Base-by-base conservation (phyloP, 2,888 invertebrate genomes). In the Amiota mariae region DNA sequence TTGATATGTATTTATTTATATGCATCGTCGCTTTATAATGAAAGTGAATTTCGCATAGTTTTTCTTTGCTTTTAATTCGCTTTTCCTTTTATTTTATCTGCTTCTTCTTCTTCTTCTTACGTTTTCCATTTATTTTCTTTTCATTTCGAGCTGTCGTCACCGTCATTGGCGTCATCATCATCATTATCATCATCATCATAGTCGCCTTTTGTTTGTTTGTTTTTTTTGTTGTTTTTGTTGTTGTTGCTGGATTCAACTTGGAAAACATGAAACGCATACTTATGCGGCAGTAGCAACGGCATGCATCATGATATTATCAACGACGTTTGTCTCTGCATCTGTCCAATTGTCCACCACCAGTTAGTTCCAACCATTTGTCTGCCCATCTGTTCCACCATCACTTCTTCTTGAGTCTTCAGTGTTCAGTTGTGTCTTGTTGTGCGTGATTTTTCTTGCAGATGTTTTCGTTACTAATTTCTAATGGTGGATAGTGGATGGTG, bases 1-100 rank as follows among this genome's bases (percentile, higher is more conserved):
- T 47, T 13, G 54, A 57, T 82, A 84, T 82, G 85, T 80, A 82
- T 83, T 81, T 82, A 84, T 82, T 84, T 80, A 82, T 83, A 82
- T 82, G 88, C 87, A 87, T 79, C 83, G 82, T 71, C 81, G 82
- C 78, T 74, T 80, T 82, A 86, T 87, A 88, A 88, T 87, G 87
- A 88, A 88, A 88, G 88, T 88, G 87, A 88, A 88, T 87, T 84
- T 88, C 87, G 81, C 82, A 81, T 76, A 78, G 81, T 81, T 74
- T 79, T 77, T 80, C 73, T 66, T 72, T 67, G 24, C 36, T n/a
- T 63, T 24, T 63, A 24, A 36, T 63, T 63, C 54, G n/a, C 73
- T 70, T 71, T 67, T n/a, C 63, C 20, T 24, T 24, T 24, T 36
- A 24, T 36, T 63, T 59, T 20, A 20, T 20, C 18, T 59, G 1